Conservation (phyloP, 2,797 vertebrate genomes). For the Gobionotothen gibberifrons region DNA sequence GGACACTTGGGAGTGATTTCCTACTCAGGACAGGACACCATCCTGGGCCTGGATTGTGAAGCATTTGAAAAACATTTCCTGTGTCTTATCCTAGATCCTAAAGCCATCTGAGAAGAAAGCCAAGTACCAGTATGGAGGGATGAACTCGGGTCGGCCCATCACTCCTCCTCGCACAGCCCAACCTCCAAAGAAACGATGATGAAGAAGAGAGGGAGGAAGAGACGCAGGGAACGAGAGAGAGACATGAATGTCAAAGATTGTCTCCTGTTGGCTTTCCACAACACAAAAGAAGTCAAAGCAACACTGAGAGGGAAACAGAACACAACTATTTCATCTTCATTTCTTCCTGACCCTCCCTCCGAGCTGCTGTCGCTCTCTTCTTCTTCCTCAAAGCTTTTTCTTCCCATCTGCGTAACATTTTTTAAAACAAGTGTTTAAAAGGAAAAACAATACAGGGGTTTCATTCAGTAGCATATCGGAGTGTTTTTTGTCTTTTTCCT, state of each 20-base stretch:
- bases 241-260: conserved; percentile 24
- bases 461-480: conserved; percentile 68
- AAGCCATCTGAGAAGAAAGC: conserved; percentile 90
- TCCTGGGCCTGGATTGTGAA: neutral
- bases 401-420: conserved; percentile 69
- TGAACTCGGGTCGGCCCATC: conserved; percentile 86
- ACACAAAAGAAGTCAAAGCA: conserved; percentile 41
- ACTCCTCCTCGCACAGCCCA: conserved; percentile 87
- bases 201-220: conserved; percentile 62
- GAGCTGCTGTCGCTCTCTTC: conserved; percentile 48
- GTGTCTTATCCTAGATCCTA: conserved; percentile 78
- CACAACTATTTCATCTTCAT: conserved; percentile 38
- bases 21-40: too few species aligned
- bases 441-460: conserved; percentile 32
- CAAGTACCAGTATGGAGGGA: conserved; percentile 88
- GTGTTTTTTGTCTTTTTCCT: conserved; percentile 49
- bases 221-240: conserved; percentile 6
- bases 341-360: conserved; percentile 39
- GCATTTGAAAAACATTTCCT: too few species aligned
- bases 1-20: too few species aligned
- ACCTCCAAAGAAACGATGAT: conserved; percentile 88
- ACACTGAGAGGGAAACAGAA: conserved; percentile 57
- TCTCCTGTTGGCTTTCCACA: conserved; percentile 32
- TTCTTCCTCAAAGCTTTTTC: conserved; percentile 43
- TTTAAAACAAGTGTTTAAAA: conserved; percentile 67